phyloP scores from a whole-genome alignment of 2,797 vertebrate genomes.

The Betta splendens region DNA sequence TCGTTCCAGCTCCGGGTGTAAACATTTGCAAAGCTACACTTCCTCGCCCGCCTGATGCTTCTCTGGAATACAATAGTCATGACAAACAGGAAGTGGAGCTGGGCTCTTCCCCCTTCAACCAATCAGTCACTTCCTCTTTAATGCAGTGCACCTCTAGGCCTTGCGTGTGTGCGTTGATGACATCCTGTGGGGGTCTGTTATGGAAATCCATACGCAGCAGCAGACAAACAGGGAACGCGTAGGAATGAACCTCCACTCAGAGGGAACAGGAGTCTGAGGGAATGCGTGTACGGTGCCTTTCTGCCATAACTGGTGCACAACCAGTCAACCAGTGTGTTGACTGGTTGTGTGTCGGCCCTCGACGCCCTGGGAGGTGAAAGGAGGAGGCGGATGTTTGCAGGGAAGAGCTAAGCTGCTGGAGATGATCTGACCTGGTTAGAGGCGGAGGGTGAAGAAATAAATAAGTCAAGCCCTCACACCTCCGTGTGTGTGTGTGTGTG shows the following conservation, averaged over 20 bases:
- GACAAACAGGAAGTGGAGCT: conserved; percentile 58
- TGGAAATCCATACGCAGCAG: conserved; percentile 10
- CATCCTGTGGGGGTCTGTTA: conserved; percentile 52
- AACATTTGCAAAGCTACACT: not conserved
- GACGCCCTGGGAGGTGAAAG: conserved; percentile 33
- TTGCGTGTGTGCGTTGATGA: conserved; percentile 10
- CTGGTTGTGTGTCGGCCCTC: conserved; percentile 25
- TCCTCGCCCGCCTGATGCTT: conserved; percentile 10
- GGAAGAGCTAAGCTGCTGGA: conserved; percentile 45
- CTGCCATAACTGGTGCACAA: too few species aligned
- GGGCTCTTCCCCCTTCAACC: conserved; percentile 53
- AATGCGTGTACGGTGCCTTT: too few species aligned
- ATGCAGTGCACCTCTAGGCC: not conserved
- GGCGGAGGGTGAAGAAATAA: conserved; percentile 54
- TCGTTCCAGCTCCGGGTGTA: not conserved
- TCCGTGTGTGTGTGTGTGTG: too few species aligned
- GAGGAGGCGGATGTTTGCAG: conserved; percentile 47
- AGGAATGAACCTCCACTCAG: conserved; percentile 20
- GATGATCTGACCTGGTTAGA: conserved; percentile 65
- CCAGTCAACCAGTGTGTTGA: too few species aligned
- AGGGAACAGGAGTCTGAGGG: conserved; percentile 33
- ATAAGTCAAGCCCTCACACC: conserved; percentile 29
- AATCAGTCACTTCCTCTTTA: conserved; percentile 57
- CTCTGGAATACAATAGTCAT: conserved; percentile 45
- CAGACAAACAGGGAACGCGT: conserved; percentile 34